Evolutionary conservation across 2,888 invertebrate species (phyloP), one percentile per base, ranked within the genome.

Genomic region (Coronaproctus castanopsis): DNA sequence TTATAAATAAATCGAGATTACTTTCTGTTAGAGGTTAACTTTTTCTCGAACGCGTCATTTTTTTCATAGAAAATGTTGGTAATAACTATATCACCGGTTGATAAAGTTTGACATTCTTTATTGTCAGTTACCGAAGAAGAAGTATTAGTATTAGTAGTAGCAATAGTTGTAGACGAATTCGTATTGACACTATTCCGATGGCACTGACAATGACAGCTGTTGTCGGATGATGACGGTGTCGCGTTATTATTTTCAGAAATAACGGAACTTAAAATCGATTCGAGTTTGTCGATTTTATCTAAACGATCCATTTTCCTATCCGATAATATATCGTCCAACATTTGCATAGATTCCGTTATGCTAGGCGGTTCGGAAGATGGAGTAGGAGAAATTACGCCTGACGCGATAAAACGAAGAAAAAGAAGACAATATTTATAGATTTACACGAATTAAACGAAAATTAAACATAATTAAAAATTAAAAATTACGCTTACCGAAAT

Each of bases 1-100:
- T n/a, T n/a, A n/a, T n/a, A n/a, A n/a, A n/a, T n/a, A n/a, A n/a
- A n/a, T n/a, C n/a, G n/a, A n/a, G n/a, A n/a, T n/a, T n/a, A n/a
- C n/a, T n/a, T n/a, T n/a, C n/a, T n/a, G n/a, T n/a, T n/a, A n/a
- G n/a, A n/a, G n/a, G 36, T 36, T 36, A 36, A 36, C 14, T 8
- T 36, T 14, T 36, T 36, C 14, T 36, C 36, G 8, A 8, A 14
- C 14, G 5, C 36, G 5, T 14, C 36, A 14, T 79, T 78, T 65
- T 79, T 78, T 52, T 76, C 76, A 66, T 77, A 76, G 68, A 76
- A 81, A 68, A 90, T 87, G 73, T 86, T 84, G 53, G 89, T 90
- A 67, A 91, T 88, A 58, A 90, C 90, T 68, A 92, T 87, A 71
- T 91, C 91, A 56, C 91, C 91, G 20, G 91, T 91, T 70, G 89